Evolutionary conservation across 2,888 invertebrate species (phyloP).

Genomic region (Physocephala rufipes): DNA sequence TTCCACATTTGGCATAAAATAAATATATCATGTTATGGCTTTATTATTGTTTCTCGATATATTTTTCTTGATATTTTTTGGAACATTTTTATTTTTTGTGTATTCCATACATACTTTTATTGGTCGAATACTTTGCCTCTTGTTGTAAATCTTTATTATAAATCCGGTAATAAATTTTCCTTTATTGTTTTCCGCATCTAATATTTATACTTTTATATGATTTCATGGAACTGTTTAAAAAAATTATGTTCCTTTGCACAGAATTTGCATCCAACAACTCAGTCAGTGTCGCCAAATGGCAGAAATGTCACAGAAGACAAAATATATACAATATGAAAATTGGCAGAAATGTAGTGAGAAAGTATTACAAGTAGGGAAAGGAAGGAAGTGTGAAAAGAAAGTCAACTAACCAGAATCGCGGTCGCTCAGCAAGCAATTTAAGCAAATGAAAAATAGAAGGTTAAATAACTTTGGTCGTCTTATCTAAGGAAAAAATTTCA

Average conservation of each 20-base stretch:
- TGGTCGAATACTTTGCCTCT: no score
- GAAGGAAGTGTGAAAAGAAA: slow-evolving; percentile 9
- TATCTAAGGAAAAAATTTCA: slow-evolving; percentile 11
- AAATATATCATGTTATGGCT: no score
- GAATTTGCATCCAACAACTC: slow-evolving; percentile 32
- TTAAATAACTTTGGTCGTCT: slow-evolving; percentile 1
- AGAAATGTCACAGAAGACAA: slow-evolving; percentile 28
- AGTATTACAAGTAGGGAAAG: not conserved
- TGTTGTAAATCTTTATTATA: no score
- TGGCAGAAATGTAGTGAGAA: not conserved
- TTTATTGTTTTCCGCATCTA: no score
- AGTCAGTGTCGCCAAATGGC: slow-evolving; percentile 39
- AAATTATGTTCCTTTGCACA: not conserved
- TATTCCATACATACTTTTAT: no score
- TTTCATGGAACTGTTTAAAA: not conserved
- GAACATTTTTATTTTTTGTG: no score
- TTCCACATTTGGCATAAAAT: no score
- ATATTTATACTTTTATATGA: not conserved
- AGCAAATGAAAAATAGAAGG: not conserved
- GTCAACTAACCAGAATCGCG: not conserved
- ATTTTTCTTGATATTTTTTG: no score
- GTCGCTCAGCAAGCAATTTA: not conserved
- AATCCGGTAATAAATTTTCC: no score
- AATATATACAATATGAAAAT: slow-evolving; percentile 31
- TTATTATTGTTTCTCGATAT: no score